phyloP scores from a whole-genome alignment of 2,113 vertebrate genomes.

The Spilogale gracilis region DNA sequence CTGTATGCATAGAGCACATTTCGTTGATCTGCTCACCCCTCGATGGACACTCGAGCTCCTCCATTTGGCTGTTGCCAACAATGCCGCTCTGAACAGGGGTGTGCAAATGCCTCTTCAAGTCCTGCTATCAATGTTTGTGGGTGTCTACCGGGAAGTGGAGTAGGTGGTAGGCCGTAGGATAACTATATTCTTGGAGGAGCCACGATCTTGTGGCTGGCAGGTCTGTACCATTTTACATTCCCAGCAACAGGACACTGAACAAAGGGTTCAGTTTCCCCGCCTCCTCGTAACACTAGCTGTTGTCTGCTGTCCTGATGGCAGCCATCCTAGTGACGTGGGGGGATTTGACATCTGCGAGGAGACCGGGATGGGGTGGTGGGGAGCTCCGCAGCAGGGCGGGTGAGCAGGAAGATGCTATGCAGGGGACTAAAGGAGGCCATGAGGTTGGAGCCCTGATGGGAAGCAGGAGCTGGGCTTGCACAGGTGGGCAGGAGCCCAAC shows the following conservation, averaged over 20 bases:
- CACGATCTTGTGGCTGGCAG: fast-evolving
- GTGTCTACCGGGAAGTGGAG: not conserved
- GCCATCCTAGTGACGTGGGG: not conserved
- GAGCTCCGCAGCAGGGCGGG: too few relatives aligned
- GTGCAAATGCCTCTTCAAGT: not conserved
- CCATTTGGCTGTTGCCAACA: fast-evolving
- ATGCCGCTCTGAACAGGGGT: fast-evolving
- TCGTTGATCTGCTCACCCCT: fast-evolving
- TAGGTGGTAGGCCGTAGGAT: too few relatives aligned
- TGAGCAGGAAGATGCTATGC: not conserved
- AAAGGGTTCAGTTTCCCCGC: too few relatives aligned
- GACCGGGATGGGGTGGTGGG: not conserved
- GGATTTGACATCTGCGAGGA: not conserved
- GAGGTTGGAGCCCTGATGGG: too few relatives aligned
- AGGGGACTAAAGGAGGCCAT: not conserved
- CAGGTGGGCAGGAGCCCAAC: not conserved
- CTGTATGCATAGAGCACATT: too few relatives aligned
- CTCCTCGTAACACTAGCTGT: too few relatives aligned
- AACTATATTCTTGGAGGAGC: not conserved
- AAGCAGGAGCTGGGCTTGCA: not conserved
- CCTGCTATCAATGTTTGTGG: not conserved
- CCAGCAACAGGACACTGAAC: too few relatives aligned
- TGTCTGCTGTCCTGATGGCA: not conserved
- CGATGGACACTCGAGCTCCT: fast-evolving
- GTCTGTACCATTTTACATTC: not conserved